Percentiles rank a stretch among this genome's conserved stretches.
phyloP scores from a whole-genome alignment of 2,888 invertebrate genomes.

The Lasioglossum pauxillum region DNA sequence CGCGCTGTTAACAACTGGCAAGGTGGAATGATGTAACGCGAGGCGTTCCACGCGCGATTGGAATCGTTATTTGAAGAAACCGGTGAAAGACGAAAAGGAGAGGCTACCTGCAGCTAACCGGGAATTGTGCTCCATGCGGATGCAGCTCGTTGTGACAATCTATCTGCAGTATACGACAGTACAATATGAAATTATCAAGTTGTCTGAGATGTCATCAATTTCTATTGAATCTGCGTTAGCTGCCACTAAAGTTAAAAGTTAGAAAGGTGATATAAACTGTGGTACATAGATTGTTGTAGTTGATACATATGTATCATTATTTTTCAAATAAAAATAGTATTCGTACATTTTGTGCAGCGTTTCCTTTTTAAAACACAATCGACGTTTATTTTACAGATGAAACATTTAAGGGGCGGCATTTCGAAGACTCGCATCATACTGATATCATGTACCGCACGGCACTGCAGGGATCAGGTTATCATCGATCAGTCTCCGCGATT shows the following conservation, averaged over 20 bases:
- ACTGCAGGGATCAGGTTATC: background rate
- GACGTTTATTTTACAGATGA: too few species aligned
- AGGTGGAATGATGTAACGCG: constrained; percentile 12
- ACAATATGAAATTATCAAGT: background rate
- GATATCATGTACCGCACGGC: too few species aligned
- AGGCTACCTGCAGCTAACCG: background rate
- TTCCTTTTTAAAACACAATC: too few species aligned
- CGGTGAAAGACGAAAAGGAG: background rate
- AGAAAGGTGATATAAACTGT: too few species aligned
- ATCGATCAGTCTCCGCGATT: background rate
- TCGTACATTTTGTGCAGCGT: too few species aligned
- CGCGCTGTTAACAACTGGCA: constrained; percentile 1
- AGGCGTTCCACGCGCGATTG: background rate
- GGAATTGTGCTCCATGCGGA: background rate
- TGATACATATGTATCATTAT: too few species aligned
- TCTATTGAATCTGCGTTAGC: too few species aligned
- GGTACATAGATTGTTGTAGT: too few species aligned
- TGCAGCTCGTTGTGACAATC: background rate
- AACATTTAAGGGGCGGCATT: too few species aligned
- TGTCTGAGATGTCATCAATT: background rate
- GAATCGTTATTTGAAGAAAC: background rate
- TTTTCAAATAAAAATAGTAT: too few species aligned
- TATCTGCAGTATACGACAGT: background rate
- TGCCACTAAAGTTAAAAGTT: too few species aligned
- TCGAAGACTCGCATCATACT: too few species aligned